These are phyloP conservation scores for Grammomys surdaster DNA, from an alignment of 2,113 vertebrate genomes.

Conservation along the genomic window DNA sequence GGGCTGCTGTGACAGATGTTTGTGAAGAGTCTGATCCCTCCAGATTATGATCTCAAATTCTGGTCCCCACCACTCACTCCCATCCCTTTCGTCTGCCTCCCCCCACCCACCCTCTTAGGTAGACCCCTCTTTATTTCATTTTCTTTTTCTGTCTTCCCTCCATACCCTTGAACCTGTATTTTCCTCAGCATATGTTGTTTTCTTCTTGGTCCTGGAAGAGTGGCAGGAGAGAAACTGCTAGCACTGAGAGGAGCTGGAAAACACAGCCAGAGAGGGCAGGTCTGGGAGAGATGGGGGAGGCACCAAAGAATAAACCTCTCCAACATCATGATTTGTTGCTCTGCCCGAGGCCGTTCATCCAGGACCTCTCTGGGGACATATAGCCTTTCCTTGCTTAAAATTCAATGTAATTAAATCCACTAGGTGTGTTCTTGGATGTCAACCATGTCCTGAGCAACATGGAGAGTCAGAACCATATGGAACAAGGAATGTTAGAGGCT, in stretches of 20 bases:
- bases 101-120: accelerated
- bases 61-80: neutral
- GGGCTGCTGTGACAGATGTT: constrained; percentile 62
- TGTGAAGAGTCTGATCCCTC: constrained; percentile 59
- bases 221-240: neutral
- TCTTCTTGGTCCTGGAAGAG: constrained; percentile 44
- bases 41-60: constrained; percentile 58
- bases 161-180: neutral
- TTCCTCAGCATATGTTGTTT: constrained; percentile 37
- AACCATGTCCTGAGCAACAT: constrained; percentile 55
- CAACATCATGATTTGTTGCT: constrained; percentile 21
- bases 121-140: neutral
- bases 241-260: constrained; percentile 26
- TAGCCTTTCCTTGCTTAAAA: constrained; percentile 78
- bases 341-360: constrained; percentile 54
- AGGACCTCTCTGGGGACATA: constrained; percentile 71
- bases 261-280: neutral
- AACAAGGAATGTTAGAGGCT: constrained; percentile 64
- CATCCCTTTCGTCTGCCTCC: neutral
- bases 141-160: neutral
- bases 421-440: constrained; percentile 78
- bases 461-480: constrained; percentile 64
- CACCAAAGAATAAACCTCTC: constrained; percentile 22
- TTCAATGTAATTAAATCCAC: constrained; percentile 79
- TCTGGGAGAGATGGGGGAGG: neutral